phyloP scores from a whole-genome alignment of 1,140 invertebrate genomes.

The Ceratina australensis region DNA sequence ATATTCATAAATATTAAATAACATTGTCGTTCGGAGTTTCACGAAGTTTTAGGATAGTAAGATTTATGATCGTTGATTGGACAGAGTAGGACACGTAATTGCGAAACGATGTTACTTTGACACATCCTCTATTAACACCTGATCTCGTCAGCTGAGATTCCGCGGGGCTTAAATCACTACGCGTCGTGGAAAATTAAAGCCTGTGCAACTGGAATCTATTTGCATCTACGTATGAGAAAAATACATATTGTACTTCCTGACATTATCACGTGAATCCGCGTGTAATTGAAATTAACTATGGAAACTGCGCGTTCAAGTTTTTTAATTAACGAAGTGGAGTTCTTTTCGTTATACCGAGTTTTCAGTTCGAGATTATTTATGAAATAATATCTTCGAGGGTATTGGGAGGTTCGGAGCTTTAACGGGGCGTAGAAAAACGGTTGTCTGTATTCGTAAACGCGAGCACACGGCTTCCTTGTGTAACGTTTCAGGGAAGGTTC shows the following conservation, averaged over 20 bases:
- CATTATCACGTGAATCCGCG: too few species aligned
- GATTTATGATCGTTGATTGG: not conserved
- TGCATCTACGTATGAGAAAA: not conserved
- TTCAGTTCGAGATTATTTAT: not conserved
- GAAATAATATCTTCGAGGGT: not conserved
- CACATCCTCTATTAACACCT: constrained; percentile 1
- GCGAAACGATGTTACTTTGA: not conserved
- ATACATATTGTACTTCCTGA: not conserved
- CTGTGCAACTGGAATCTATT: not conserved
- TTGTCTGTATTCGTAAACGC: not conserved
- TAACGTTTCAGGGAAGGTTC: constrained; percentile 42
- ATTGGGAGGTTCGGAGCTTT: not conserved
- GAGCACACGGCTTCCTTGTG: constrained; percentile 3
- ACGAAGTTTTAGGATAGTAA: not conserved
- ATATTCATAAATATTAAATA: too few species aligned
- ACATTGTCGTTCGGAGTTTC: not conserved
- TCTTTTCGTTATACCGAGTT: not conserved
- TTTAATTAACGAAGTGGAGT: too few species aligned
- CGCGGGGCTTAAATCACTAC: not conserved
- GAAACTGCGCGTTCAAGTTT: not conserved
- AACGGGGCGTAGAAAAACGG: constrained; percentile 25
- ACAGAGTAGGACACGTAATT: not conserved
- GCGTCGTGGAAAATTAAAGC: not conserved
- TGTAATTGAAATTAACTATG: not conserved
- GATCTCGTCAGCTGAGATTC: constrained; percentile 15